Base-by-base conservation (phyloP, 2,888 invertebrate genomes). In the Nomada flava region DNA sequence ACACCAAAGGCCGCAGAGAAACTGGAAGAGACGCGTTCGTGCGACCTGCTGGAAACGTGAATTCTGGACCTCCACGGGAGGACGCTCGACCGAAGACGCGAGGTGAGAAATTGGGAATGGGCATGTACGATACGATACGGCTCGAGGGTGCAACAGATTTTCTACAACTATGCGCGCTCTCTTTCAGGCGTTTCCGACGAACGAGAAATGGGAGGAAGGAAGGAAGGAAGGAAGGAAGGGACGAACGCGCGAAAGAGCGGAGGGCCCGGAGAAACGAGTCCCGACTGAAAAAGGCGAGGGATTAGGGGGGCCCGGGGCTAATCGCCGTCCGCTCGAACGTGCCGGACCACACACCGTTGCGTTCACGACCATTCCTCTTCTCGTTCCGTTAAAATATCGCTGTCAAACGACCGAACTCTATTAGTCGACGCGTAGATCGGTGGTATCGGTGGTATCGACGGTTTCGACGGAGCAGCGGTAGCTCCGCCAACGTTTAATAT, bases 281-380 rank as follows among this genome's bases (percentile, higher is more conserved):
- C 85, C 76, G 87, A 83, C 79, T 68, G 73, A 74, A 70, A 86
- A 79, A 85, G 82, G 83, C 85, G 85, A 90, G 86, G 89, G 84
- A 86, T 89, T 89, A 89, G 86, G 79, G 86, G 85, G 89, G 90
- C 91, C 91, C 78, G 90, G 87, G 92, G 93, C 93, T 93, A 93
- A 93, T 93, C 93, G 91, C 89, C 91, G 91, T 90, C 89, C 91
- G 86, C 88, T 87, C 88, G 91, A 89, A 91, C 91, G 89, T 90
- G 91, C 85, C 85, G 90, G 92, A 92, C 92, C 92, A 91, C 92
- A 91, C 90, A 90, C 90, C 89, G 79, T 84, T 84, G 78, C 80
- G 74, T 82, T 79, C 78, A 78, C 84, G 85, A 82, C 84, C 86
- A 83, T 89, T 88, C 81, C 84, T 87, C 79, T 86, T 86, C 86